Base-by-base conservation (phyloP, 2,888 invertebrate genomes). In the Tachystola acroxantha region DNA sequence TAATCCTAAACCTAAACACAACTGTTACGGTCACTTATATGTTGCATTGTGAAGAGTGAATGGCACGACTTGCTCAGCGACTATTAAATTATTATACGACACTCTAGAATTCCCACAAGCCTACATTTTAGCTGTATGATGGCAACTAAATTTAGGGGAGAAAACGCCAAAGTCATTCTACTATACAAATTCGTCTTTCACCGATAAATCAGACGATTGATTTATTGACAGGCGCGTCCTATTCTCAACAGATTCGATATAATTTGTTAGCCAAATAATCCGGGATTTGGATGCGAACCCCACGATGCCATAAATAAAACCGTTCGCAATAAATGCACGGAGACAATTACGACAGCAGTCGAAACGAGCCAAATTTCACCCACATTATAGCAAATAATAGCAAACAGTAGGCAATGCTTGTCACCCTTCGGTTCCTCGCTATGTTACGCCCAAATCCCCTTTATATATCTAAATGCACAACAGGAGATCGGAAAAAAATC, bases 181-280 rank as follows among this genome's bases (percentile, higher is more conserved):
- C 32, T 32, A 40, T 19, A 38, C 35, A 31, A 36, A 31, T 36
- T 68, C 61, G 64, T 74, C 68, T 73, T 73, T 76, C 73, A 71
- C 70, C 78, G 64, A 79, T 81, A 79, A 79, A 79, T 75, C 75
- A 69, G 40, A 57, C 64, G 55, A 63, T 71, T 84, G 82, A 85
- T 84, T 84, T 82, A 85, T 79, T 67, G 82, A 78, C 79, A 73
- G 67, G 71, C 69, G 62, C 72, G 70, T 80, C 74, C 76, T 74
- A 79, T 80, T 81, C 78, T 75, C 63, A 70, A 69, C 78, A 75
- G 80, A 82, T 79, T 78, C 77, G 63, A 71, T 72, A 74, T 84
- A 85, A 85, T 85, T 86, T 86, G 86, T 86, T 82, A 85, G 77
- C 81, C 80, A 85, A 86, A 85, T 85, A 85, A 85, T 85, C 84